Conservation (phyloP, 2,113 vertebrate genomes). For the Eulemur macaco region DNA sequence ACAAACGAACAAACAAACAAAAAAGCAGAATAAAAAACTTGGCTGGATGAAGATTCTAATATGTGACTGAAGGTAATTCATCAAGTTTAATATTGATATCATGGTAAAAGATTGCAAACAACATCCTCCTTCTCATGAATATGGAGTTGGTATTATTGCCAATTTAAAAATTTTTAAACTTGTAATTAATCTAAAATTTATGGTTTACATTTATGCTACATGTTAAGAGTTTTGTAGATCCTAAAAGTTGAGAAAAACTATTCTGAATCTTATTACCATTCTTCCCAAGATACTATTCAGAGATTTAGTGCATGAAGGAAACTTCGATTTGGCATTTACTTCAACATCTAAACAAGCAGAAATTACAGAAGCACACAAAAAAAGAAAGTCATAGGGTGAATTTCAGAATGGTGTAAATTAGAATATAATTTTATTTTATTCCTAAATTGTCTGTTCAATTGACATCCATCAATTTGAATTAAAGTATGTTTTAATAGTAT, state of each 20-base stretch:
- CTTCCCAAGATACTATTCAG: not conserved
- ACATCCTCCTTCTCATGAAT: not conserved
- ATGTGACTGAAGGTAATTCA: not conserved
- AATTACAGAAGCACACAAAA: not conserved
- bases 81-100: not conserved
- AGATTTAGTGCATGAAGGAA: not conserved
- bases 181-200: not conserved
- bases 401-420: not conserved
- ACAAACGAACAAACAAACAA: not conserved
- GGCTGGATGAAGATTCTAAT: not conserved
- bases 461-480: not conserved
- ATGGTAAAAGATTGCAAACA: not conserved
- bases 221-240: not conserved
- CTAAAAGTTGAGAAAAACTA: not conserved
- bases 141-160: not conserved
- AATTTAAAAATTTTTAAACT: not conserved
- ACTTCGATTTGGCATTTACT: not conserved
- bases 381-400: not conserved
- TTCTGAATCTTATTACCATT: not conserved
- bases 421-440: conserved; percentile 10
- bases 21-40: not conserved
- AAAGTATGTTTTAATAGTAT: not conserved
- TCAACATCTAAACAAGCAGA: not conserved
- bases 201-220: not conserved
- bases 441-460: not conserved